Evolutionary conservation across 2,797 vertebrate genomes (phyloP), one percentile per base, ranked within the genome.

Genomic region (Luscinia luscinia): DNA sequence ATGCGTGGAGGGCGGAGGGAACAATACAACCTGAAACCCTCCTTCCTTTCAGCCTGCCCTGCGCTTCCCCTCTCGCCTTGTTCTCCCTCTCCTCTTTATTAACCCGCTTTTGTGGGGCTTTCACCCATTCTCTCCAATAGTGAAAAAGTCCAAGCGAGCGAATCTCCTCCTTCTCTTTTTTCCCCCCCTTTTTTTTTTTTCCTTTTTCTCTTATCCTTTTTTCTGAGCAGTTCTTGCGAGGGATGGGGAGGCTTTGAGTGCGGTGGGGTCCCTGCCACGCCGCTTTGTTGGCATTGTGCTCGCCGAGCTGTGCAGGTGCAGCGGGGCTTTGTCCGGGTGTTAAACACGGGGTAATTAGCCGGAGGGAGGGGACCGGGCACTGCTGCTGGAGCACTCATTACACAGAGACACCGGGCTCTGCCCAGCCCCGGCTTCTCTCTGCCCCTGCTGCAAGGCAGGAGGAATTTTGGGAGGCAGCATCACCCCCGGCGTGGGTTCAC

Each of bases 221-320:
- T 87, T 89, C 91, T 84, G 24, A 83, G 93, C 4, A 32, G 67
- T 2, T 38, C n/a, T 76, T 48, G 69, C 74, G 26, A 67, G 89
- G 75, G 79, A 11, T 41, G 64, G 61, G 22, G 34, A 41, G 28
- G 52, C 74, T 93, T 95, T 94, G 89, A 93, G 75, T 3, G n/a
- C 11, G 0, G 21, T 12, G 52, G 76, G 88, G 92, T 95, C 96
- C 94, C 94, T 19, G 89, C 87, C 94, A 76, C 6, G 89, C 80
- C 1, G 74, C 95, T 97, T 97, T 96, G 96, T 97, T 81, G 94
- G 72, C 77, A 85, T 94, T 94, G 94, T 94, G 66, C 93, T 74
- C 62, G 83, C 86, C 94, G 51, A 72, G 95, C 96, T n/a, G 62
- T 85, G 91, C 97, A 97, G 97, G 95, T 97, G 97, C 96, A 95